Conservation (phyloP, 2,113 vertebrate genomes). For the Mellivora capensis region DNA sequence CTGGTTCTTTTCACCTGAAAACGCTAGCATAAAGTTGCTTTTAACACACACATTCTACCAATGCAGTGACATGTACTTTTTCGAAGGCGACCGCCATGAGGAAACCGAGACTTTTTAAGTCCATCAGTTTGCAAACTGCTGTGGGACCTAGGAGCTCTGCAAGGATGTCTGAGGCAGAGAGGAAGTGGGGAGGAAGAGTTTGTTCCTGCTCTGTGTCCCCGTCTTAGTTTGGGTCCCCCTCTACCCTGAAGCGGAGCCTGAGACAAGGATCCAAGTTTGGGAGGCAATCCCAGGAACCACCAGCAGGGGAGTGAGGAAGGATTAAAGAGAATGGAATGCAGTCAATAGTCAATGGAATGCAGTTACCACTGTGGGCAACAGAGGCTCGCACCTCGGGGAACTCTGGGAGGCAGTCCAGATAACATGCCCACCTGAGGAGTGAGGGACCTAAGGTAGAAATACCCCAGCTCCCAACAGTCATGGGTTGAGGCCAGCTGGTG, state of each 20-base stretch:
- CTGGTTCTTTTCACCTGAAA: not conserved
- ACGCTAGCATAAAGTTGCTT: not conserved
- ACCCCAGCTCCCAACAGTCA: not conserved
- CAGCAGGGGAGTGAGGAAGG: not conserved
- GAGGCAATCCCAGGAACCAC: not conserved
- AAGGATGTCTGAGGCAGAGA: not conserved
- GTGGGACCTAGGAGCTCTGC: not conserved
- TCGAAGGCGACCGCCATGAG: rapidly evolving
- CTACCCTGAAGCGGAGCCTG: not conserved
- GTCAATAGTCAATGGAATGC: rapidly evolving
- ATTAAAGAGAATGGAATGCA: not conserved
- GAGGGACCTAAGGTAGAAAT: no score
- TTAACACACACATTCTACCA: not conserved
- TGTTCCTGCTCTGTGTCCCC: not conserved
- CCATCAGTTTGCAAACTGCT: not conserved
- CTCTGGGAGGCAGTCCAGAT: not conserved
- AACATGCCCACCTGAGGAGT: rapidly evolving
- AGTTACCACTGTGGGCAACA: no score
- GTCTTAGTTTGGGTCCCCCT: not conserved
- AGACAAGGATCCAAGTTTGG: not conserved
- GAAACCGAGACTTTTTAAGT: not conserved
- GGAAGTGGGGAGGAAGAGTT: rapidly evolving
- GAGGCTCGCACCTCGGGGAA: not conserved
- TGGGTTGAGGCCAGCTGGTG: not conserved
- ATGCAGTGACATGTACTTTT: not conserved